Base-by-base conservation (phyloP, 2,797 vertebrate species). In the Morelia viridis region DNA sequence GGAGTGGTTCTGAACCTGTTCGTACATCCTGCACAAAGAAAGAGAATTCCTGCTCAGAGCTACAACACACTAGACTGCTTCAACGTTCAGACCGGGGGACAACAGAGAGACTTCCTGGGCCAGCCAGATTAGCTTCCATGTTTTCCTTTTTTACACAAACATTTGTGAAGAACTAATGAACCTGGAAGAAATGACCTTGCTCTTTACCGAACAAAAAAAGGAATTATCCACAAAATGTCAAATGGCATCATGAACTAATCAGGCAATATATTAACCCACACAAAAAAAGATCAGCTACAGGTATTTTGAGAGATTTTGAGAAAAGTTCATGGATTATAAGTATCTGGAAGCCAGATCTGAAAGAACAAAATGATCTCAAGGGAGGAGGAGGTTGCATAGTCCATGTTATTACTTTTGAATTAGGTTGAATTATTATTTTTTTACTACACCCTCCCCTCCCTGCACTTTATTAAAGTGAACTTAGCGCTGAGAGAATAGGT, bases 261-360 rank as follows among this genome's bases (percentile, higher is more conserved):
- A 4, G 89, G 86, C 89, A 92, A 92, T 92, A 84, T 93, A 85
- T 93, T 88, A 92, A 85, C 91, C 50, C 62, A 89, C 0, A 0
- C 94, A 94, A 92, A 64, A 84, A 92, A 94, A 86, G 76, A 94
- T 93, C 24, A 93, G 15, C 86, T 88, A 92, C 84, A 95, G 92
- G 94, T 93, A 94, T 94, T 95, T 94, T 94, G 85, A 68, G 71
- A 68, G 94, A 95, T 94, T 94, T 93, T 85, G 93, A 94, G 93
- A 93, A 93, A 95, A 95, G 22, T 92, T 95, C 90, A 94, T 26
- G 4, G 88, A 94, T 56, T 93, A 0, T n/a, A 93, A 94, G 56
- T 90, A 95, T 17, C 86, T 85, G 80, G n/a, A 93, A 95, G 89
- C 1, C 35, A 89, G 13, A 1, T 83, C 83, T 92, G 50, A 89